Conservation (phyloP, 2,888 invertebrate species). For the Ischnura elegans region DNA sequence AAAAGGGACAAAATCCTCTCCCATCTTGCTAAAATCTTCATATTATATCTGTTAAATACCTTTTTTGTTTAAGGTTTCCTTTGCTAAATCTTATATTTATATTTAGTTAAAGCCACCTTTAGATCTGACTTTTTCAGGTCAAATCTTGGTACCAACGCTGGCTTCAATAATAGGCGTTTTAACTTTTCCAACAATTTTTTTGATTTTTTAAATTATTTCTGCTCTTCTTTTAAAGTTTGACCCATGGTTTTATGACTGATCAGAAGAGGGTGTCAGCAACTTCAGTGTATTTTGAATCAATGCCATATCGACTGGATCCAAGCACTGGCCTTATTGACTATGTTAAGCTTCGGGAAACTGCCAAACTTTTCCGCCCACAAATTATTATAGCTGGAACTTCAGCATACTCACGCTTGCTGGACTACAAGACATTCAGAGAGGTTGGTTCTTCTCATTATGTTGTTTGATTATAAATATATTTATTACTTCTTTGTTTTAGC, state of each 20-base stretch:
- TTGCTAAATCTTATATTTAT: too few species aligned
- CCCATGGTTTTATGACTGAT: slow-evolving; percentile 80
- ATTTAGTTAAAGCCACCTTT: too few species aligned
- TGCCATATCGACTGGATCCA: slow-evolving; percentile 81
- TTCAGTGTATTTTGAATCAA: slow-evolving; percentile 82
- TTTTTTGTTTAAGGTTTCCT: too few species aligned
- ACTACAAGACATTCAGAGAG: slow-evolving; percentile 79
- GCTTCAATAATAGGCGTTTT: too few species aligned
- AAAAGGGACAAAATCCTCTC: too few species aligned
- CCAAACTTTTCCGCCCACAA: slow-evolving; percentile 80
- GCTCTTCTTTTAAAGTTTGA: slow-evolving; percentile 73
- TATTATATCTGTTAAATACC: too few species aligned
- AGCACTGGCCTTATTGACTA: slow-evolving; percentile 81
- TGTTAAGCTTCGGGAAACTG: slow-evolving; percentile 79
- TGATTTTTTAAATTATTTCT: too few species aligned
- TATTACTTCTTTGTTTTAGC: not conserved
- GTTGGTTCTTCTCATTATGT: slow-evolving; percentile 72
- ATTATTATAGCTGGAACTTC: slow-evolving; percentile 81
- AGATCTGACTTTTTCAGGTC: too few species aligned
- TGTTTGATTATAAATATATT: not conserved
- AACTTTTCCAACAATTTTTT: too few species aligned
- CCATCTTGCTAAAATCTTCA: too few species aligned
- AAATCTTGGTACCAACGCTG: too few species aligned
- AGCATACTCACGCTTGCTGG: slow-evolving; percentile 79
- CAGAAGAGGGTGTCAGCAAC: slow-evolving; percentile 81